A percentile compares a stretch with the other conserved stretches of the same genome.
Conservation (phyloP, 2,113 vertebrate genomes). For the Gallinago paraguaiae region DNA sequence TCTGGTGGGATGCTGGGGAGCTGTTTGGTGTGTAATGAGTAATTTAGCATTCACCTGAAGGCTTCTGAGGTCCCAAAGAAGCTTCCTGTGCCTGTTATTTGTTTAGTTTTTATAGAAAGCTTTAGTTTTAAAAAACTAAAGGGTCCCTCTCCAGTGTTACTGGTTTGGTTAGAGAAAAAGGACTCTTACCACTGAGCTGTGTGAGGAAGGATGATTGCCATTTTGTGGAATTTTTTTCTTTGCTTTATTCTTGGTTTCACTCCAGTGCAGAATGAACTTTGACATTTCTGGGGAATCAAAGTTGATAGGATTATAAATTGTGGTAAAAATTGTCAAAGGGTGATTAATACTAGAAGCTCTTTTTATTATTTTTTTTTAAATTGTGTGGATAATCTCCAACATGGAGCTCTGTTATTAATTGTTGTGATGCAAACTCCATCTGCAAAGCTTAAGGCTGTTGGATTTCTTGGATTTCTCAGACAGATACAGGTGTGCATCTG, state of each 20-base stretch:
- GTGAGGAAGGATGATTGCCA: not conserved
- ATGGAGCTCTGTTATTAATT: not conserved
- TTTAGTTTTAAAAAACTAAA: not conserved
- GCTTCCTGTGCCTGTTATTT: not conserved
- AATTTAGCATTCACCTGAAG: not conserved
- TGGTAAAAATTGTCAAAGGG: not conserved
- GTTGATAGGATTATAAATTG: not conserved
- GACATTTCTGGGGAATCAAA: not conserved
- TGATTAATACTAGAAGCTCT: not conserved
- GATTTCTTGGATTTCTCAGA: not conserved
- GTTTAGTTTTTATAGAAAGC: not conserved
- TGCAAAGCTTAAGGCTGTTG: not conserved
- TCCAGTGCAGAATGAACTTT: not conserved
- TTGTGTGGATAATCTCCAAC: not conserved
- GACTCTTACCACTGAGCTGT: not conserved
- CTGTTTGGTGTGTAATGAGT: not conserved
- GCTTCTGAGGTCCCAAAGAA: not conserved
- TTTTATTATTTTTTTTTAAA: not conserved
- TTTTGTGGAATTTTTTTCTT: not conserved
- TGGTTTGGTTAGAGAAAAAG: not conserved
- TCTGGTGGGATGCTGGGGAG: not conserved
- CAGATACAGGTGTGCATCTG: not conserved
- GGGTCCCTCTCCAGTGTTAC: not conserved
- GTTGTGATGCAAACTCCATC: not conserved
- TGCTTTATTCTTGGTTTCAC: not conserved